Percentiles rank a stretch among this genome's conserved stretches.
These are phyloP conservation scores for Epistrophe eligans DNA, from an alignment of 2,888 invertebrate genomes.

Conservation along the genomic window DNA sequence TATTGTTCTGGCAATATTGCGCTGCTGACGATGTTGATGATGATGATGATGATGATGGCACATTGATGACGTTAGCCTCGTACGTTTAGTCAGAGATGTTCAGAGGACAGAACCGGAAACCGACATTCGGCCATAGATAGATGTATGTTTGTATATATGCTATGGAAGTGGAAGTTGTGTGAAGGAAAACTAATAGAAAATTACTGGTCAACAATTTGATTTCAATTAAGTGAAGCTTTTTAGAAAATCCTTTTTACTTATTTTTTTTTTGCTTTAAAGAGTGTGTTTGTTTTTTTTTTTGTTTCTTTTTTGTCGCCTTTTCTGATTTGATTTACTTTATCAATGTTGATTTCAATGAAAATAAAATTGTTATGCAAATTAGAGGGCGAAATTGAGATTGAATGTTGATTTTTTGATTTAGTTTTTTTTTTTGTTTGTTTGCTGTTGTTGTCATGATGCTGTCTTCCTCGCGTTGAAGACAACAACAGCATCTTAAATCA, in stretches of 20 bases:
- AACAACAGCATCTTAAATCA: background rate
- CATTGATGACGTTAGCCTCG: slow-evolving; percentile 16
- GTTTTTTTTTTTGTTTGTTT: background rate
- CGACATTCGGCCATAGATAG: slow-evolving; percentile 9
- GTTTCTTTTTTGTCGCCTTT: slow-evolving; percentile 8
- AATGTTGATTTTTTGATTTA: slow-evolving; percentile 15
- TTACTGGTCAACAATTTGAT: slow-evolving; percentile 72
- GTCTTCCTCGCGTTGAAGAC: background rate
- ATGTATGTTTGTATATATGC: background rate
- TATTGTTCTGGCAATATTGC: slow-evolving; percentile 63
- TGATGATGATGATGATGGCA: slow-evolving; percentile 30
- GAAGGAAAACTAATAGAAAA: slow-evolving; percentile 40
- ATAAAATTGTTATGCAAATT: slow-evolving; percentile 62
- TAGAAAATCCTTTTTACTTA: slow-evolving; percentile 16
- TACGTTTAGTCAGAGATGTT: background rate
- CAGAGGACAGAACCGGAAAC: slow-evolving; percentile 34
- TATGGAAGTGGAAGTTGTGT: background rate
- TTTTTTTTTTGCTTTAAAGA: background rate
- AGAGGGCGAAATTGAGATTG: slow-evolving; percentile 14
- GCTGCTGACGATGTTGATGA: slow-evolving; percentile 26
- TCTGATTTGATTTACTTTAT: slow-evolving; percentile 45
- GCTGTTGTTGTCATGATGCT: background rate
- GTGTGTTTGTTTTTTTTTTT: background rate
- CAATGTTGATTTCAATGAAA: slow-evolving; percentile 45
- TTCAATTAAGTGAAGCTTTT: slow-evolving; percentile 65